Evolutionary conservation across 2,888 invertebrate species (phyloP), one percentile per base, ranked within the genome.

Genomic region (Labia minor): DNA sequence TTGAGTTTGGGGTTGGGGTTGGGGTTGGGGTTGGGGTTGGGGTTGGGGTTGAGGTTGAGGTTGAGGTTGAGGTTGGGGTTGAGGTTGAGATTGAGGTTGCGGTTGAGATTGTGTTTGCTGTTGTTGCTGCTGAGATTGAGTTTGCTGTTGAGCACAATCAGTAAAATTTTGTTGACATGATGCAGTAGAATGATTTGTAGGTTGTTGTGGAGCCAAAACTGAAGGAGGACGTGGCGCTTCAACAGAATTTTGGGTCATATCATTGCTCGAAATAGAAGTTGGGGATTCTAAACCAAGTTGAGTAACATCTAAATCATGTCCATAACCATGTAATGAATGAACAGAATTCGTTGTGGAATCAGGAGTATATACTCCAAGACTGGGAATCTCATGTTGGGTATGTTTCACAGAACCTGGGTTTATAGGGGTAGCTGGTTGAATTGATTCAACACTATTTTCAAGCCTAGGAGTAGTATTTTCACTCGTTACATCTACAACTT

Each of bases 241-340:
- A 0, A 85, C 84, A 0, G 86, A 83, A 74, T 84, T 86, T 72
- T 90, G 90, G 0, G 86, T 87, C 78, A 93, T 83, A 76, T 94
- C 92, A 63, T 89, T 90, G 0, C 91, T 80, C 68, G 79, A 88
- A 71, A 94, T 92, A 61, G 92, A 91, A 0, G 91, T 88, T 0
- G 95, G 93, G 0, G 94, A 93, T 76, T 94, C 94, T 70, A 95
- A 79, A 0, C 90, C 92, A 68, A 93, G 77, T 74, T 91, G 90
- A 67, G 86, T 86, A 1, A 92, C 91, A 76, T 92, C 93, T 69
- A 93, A 77, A 72, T 93, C 92, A 67, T 89, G 88, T 0, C 84
- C 83, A 73, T 90, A 90, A 72, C 86, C 85, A 74, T 86, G 85
- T 72, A 93, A 83, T 65, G 90, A 87, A 70, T 90, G 89, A 8